phyloP scores from a whole-genome alignment of 2,888 invertebrate species.

The Epinotia demarniana region DNA sequence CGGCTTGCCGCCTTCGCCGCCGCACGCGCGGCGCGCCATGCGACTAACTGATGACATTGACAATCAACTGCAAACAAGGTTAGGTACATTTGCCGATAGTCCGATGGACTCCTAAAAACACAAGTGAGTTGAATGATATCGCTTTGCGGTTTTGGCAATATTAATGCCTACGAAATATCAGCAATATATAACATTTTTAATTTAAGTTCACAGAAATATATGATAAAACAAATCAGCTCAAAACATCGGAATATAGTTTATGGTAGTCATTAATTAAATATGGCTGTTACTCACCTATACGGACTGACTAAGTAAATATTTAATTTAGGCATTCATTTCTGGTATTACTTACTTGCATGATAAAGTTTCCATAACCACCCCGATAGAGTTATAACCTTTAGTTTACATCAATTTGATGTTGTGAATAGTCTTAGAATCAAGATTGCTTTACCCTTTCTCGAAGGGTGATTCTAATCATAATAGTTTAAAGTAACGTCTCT shows the following conservation, averaged over 20 bases:
- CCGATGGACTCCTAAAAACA: not conserved
- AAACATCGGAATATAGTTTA: not conserved
- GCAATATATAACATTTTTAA: too few relatives aligned
- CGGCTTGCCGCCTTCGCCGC: conserved; percentile 62
- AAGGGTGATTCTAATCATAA: conserved; percentile 7
- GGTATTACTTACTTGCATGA: too few relatives aligned
- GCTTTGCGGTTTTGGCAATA: not conserved
- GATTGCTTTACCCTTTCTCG: conserved; percentile 20
- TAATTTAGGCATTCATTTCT: too few relatives aligned
- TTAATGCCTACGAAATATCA: not conserved
- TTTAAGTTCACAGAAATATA: not conserved
- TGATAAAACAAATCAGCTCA: not conserved
- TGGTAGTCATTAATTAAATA: not conserved
- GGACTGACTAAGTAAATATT: too few relatives aligned
- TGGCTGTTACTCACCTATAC: too few relatives aligned
- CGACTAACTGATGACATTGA: conserved; percentile 36
- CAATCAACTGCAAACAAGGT: conserved; percentile 42
- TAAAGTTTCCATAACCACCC: not conserved
- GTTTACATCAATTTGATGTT: not conserved
- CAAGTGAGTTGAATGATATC: not conserved
- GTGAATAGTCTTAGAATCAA: not conserved
- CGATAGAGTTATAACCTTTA: not conserved
- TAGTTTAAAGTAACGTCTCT: conserved; percentile 28
- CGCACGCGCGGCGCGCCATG: conserved; percentile 47
- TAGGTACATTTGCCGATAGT: conserved; percentile 21